Evolutionary conservation across 2,888 invertebrate species (phyloP).

Genomic region (Melinaea marsaeus): DNA sequence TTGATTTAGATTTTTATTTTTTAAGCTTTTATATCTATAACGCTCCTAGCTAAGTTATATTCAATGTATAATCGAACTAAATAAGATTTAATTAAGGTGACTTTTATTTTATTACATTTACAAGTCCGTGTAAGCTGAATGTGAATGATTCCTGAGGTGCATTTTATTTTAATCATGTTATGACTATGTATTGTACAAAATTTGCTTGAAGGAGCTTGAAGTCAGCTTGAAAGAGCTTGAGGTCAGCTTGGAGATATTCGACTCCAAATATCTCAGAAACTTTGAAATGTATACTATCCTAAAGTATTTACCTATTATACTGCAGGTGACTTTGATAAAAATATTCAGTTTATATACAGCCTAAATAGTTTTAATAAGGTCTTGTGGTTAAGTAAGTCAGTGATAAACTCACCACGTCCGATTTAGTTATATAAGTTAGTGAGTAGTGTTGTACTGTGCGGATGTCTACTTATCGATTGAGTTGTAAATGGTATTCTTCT

Average conservation of each 20-base stretch:
- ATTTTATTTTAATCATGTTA: slow-evolving; percentile 32
- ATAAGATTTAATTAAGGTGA: slow-evolving; percentile 16
- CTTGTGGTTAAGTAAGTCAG: slow-evolving; percentile 40
- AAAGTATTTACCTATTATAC: slow-evolving; percentile 26
- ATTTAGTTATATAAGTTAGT: slow-evolving; percentile 36
- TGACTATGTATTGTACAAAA: slow-evolving; percentile 14
- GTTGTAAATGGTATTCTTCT: slow-evolving; percentile 10
- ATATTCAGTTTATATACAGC: slow-evolving; percentile 30
- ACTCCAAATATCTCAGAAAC: background rate
- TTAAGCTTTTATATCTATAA: slow-evolving; percentile 11
- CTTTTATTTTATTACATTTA: slow-evolving; percentile 27
- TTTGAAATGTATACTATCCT: slow-evolving; percentile 14
- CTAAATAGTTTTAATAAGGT: slow-evolving; percentile 31
- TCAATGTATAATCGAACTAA: slow-evolving; percentile 5
- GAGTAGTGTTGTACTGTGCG: slow-evolving; percentile 15
- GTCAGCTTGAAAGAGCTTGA: slow-evolving; percentile 5
- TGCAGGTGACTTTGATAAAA: slow-evolving; percentile 30
- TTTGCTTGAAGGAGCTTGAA: slow-evolving; percentile 14
- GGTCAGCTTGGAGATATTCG: background rate
- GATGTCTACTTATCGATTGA: slow-evolving; percentile 17
- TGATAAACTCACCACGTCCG: slow-evolving; percentile 75
- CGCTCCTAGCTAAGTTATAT: background rate
- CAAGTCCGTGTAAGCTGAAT: slow-evolving; percentile 26
- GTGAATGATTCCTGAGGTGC: slow-evolving; percentile 36
- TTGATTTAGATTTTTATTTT: slow-evolving; percentile 6